Base-by-base conservation (phyloP, 1,140 invertebrate species). In the Heliconius nattereri region DNA sequence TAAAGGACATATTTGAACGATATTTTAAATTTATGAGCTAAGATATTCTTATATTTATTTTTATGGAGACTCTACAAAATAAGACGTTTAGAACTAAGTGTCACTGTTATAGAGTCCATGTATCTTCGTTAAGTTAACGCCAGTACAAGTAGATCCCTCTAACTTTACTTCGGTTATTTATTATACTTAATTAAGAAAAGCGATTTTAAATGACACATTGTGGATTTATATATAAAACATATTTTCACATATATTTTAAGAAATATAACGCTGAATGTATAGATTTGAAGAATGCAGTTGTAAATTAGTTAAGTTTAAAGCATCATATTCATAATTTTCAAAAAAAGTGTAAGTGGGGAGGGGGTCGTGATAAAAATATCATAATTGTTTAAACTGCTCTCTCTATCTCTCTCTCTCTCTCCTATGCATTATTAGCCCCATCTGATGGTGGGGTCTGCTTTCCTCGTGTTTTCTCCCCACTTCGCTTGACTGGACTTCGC, bases 71-170 rank as follows among this genome's bases (percentile, higher is more conserved):
- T 11, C 20, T 66, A 66, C 60, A 29, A 66, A 52, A 16, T 29
- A 66, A 66, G n/a, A 57, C 70, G 75, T 80, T 84, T 72, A 73
- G 78, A 82, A 82, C 79, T 84, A 84, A 80, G 71, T 82, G 83
- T 82, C 83, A 82, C 76, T 78, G 73, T 75, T 74, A 73, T 45
- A 78, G 66, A 79, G 78, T 71, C 49, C 70, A 81, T 80, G 83
- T 71, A 73, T 84, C 83, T 82, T 80, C 78, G 77, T 82, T 77
- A 82, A 73, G 52, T n/a, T 78, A 37, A 26, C 9, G 71, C 83
- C 81, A 82, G 23, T 66, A n/a, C 49, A 82, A 52, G 45, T 72
- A 29, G 81, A 82, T n/a, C 81, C 72, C 16, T 76, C 23, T 35
- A 71, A n/a, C 71, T 76, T 45, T 45, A 76, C 60, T 5, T 5